These are phyloP conservation scores for Acrocephalus arundinaceus DNA, from an alignment of 2,113 vertebrate genomes.

Conservation along the genomic window DNA sequence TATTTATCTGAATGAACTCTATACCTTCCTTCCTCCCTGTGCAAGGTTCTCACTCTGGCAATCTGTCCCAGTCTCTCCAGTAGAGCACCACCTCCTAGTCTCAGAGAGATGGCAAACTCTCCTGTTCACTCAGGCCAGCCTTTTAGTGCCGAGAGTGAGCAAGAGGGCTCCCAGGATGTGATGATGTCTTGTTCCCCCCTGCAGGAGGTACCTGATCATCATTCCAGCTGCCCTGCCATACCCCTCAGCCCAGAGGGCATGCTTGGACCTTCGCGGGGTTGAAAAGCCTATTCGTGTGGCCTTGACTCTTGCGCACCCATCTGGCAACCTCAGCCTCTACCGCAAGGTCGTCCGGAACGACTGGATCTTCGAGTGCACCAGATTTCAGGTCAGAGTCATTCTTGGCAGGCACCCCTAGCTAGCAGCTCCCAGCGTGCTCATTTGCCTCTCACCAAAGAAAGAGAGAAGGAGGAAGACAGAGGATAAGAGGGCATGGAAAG, in stretches of 20 bases:
- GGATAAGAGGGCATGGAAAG: neutral
- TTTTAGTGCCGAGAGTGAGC: neutral
- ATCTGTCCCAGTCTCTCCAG: neutral
- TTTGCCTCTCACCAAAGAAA: neutral
- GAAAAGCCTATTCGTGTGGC: constrained; percentile 41
- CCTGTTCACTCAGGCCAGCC: neutral
- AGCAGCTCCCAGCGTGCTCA: neutral
- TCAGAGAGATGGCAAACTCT: neutral
- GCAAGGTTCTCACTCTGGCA: neutral
- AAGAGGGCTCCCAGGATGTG: neutral
- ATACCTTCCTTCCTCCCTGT: neutral
- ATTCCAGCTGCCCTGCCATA: constrained; percentile 59
- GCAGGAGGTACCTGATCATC: constrained; percentile 65
- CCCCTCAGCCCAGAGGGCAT: constrained; percentile 59
- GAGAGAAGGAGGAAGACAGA: neutral
- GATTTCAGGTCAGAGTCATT: constrained; percentile 12
- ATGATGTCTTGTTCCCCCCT: neutral
- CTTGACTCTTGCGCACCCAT: neutral
- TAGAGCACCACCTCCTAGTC: neutral
- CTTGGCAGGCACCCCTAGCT: neutral
- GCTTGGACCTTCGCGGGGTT: constrained; percentile 64
- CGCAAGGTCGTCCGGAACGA: constrained; percentile 6
- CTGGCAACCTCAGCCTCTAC: constrained; percentile 57
- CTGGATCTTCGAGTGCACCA: constrained; percentile 45
- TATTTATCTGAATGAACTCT: neutral